Conservation (phyloP, 2,113 vertebrate species). For the Nothoprocta perdicaria region DNA sequence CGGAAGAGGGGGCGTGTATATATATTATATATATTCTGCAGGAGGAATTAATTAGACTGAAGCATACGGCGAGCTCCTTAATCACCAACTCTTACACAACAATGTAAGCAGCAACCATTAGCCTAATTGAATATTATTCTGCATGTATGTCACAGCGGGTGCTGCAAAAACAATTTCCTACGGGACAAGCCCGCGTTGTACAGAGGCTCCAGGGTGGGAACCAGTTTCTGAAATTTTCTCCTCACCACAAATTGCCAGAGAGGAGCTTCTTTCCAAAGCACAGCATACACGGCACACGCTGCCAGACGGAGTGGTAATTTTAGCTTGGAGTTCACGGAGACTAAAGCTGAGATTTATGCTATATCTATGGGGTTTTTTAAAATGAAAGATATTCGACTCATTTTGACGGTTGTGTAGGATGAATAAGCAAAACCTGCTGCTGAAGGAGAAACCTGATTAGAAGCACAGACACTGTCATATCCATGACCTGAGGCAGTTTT, state of each 20-base stretch:
- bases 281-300: accelerated
- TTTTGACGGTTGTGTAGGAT: constrained; percentile 37
- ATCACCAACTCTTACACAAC: not conserved
- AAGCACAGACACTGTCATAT: constrained; percentile 4
- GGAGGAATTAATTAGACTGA: not conserved
- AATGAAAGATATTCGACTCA: constrained; percentile 6
- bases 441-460: constrained; percentile 59
- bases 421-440: constrained; percentile 50
- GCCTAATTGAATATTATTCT: constrained; percentile 31
- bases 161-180: constrained; percentile 9
- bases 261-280: not conserved
- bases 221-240: not conserved
- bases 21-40: not conserved
- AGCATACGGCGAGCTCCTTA: not conserved
- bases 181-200: not conserved
- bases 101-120: constrained; percentile 9
- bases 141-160: not conserved
- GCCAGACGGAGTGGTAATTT: not conserved
- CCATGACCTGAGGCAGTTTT: constrained; percentile 47
- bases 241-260: not conserved
- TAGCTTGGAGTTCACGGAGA: not conserved
- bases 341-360: constrained; percentile 28
- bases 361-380: not conserved
- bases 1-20: not conserved
- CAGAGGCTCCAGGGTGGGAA: not conserved